Base-by-base conservation (phyloP, 2,113 vertebrate genomes). In the Macheiramphus alcinus region DNA sequence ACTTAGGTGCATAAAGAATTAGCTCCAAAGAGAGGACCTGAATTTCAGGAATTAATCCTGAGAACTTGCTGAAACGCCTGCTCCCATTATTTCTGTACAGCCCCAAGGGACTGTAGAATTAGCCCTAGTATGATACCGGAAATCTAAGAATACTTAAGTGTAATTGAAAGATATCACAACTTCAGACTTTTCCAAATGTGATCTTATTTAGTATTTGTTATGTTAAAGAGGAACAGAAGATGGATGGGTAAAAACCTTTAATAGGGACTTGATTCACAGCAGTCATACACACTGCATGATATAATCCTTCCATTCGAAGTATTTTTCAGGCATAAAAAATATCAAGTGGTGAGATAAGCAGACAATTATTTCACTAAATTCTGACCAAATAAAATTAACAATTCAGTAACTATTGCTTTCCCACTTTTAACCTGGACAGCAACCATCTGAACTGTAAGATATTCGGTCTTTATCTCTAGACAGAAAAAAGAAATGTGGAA, bases 31-130 rank as follows among this genome's bases (percentile, higher is more conserved):
- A 62, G 19, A 95, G 52, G 80, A 92, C 75, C 86, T 87, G 92
- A 88, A 95, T 92, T 90, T 92, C 93, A 86, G 75, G 88, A 90
- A 61, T 16, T 58, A 27, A 42, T 55, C 82, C 92, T 95, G 90
- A 96, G 94, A 94, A 96, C 55, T 3, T 47, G 47, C 75, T 1
- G 15, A 38, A 78, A 25, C 0, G 0, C 65, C 63, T 11, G 47
- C 82, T 97, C 90, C 71, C 90, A 63, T 71, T 88, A 20, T 48
- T 48, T 40, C 16, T 58, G 45, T n/a, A 26, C 22, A 66, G 68
- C 63, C 67, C 38, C 36, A 25, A 59, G 76, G 55, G 75, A 74
- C 52, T 22, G 76, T 8, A 84, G 73, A 32, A 72, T 42, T 6
- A 66, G 22, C 26, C 65, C 50, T 38, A 36, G 10, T 13, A 13